Conservation (phyloP, 2,888 invertebrate species). For the Platypus cylindrus region DNA sequence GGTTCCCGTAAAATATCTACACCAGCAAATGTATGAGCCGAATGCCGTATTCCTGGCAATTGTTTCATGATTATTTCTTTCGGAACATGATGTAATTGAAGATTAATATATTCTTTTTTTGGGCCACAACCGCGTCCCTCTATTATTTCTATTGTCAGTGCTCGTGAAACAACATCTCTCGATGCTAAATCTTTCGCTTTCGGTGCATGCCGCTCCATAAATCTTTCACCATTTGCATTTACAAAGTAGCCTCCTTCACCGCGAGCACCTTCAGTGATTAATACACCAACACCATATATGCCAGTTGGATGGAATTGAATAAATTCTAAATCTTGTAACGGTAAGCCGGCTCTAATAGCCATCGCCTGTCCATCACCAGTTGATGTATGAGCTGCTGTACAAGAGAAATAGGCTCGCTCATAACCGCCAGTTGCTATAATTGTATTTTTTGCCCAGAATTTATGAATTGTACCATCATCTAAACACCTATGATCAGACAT, state of each 20-base stretch:
- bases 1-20: conserved; percentile 53
- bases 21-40: conserved; percentile 52
- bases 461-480: conserved; percentile 56
- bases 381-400: conserved; percentile 94
- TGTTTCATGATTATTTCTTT: conserved; percentile 39
- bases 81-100: conserved; percentile 50
- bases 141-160: conserved; percentile 91
- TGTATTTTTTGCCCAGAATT: conserved; percentile 23
- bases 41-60: conserved; percentile 49
- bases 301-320: conserved; percentile 98
- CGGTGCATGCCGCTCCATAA: conserved; percentile 96
- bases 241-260: conserved; percentile 93
- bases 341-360: conserved; percentile 81
- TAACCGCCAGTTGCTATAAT: conserved; percentile 71
- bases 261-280: conserved; percentile 91
- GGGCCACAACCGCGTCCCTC: conserved; percentile 52
- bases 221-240: conserved; percentile 81
- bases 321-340: conserved; percentile 93
- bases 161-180: conserved; percentile 88
- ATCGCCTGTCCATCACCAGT: conserved; percentile 95
- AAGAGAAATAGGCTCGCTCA: conserved; percentile 87
- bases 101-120: conserved; percentile 46
- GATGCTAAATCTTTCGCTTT: conserved; percentile 94
- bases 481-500: conserved; percentile 26
- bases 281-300: conserved; percentile 88